Base-by-base conservation (phyloP, 2,113 vertebrate genomes). In the Oreochromis aureus region DNA sequence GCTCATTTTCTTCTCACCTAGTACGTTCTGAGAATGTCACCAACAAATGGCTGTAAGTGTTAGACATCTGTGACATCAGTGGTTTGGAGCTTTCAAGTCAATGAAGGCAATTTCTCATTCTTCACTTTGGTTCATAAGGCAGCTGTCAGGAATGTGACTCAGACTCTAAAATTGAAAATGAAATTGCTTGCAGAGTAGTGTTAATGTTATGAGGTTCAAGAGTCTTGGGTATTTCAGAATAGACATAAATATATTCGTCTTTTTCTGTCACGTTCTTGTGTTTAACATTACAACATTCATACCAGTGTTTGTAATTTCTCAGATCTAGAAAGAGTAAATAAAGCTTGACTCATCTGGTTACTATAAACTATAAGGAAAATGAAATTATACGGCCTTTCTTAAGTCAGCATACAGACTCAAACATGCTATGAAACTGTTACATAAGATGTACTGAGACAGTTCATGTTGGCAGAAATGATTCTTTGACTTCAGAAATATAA, bases 71-170 rank as follows among this genome's bases (percentile, higher is more conserved):
- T 32, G 81, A 73, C 86, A 61, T 88, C 54, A 82, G 15, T 44
- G 16, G 54, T 85, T 61, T 76, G 79, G 56, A 81, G 84, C 58
- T 80, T 83, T 89, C 41, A 46, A 84, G 80, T 53, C 27, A 4
- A 66, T 82, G 85, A 87, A 86, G 24, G 82, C 61, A 85, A 86
- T 86, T 89, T 89, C 56, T 83, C 55, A 55, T 89, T 84, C 56
- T 19, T 82, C 48, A 30, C 87, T 63, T 2, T 59, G 22, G 71
- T 36, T 86, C 84, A 91, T 81, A 84, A 89, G 86, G 86, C 66
- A 86, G 58, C 90, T 88, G 83, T 90, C 90, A 88, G 39, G 69
- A 79, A 34, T 46, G 19, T 81, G 80, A 91, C 58, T 88, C 83
- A 36, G 55, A 1, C 46, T 22, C 1, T 7, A 80, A 89, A 87